These are phyloP conservation scores for Tigriopus californicus DNA, from an alignment of 2,888 invertebrate species.

Conservation along the genomic window DNA sequence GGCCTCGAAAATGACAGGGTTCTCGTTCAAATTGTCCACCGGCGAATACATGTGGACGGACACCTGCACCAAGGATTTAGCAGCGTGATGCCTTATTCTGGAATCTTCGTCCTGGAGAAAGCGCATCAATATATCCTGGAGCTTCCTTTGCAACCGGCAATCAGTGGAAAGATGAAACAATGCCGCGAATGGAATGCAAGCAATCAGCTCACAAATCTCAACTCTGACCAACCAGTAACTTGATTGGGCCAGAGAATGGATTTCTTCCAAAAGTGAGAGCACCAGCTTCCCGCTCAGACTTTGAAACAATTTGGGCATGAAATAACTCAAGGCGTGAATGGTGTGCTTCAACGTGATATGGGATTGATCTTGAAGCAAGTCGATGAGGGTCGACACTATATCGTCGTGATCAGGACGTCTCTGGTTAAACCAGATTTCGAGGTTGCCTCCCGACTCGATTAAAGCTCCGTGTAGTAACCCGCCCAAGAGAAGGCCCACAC, in stretches of 20 bases:
- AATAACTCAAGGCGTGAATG: too few relatives aligned
- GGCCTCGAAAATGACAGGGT: too few relatives aligned
- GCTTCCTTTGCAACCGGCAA: conserved; percentile 30
- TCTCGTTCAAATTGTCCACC: too few relatives aligned
- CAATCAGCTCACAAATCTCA: conserved; percentile 42
- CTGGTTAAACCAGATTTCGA: conserved; percentile 17
- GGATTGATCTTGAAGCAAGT: too few relatives aligned
- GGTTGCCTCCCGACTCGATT: conserved; percentile 15
- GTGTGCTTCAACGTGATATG: too few relatives aligned
- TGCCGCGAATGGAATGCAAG: conserved; percentile 38
- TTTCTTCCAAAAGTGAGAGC: too few relatives aligned
- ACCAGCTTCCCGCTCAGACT: too few relatives aligned
- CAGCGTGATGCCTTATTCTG: conserved; percentile 51
- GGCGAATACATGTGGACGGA: too few relatives aligned
- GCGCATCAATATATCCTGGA: conserved; percentile 40
- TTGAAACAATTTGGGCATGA: too few relatives aligned
- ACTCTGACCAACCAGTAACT: conserved; percentile 29
- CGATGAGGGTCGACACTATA: conserved; percentile 23
- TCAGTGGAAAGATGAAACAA: conserved; percentile 34
- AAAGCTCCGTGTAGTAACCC: background rate
- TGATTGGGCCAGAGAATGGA: background rate
- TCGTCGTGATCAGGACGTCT: conserved; percentile 22
- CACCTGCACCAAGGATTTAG: conserved; percentile 37
- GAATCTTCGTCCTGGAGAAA: conserved; percentile 54
- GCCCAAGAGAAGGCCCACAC: conserved; percentile 1